Conservation (phyloP, 2,113 vertebrate genomes). For the Pandion haliaetus region DNA sequence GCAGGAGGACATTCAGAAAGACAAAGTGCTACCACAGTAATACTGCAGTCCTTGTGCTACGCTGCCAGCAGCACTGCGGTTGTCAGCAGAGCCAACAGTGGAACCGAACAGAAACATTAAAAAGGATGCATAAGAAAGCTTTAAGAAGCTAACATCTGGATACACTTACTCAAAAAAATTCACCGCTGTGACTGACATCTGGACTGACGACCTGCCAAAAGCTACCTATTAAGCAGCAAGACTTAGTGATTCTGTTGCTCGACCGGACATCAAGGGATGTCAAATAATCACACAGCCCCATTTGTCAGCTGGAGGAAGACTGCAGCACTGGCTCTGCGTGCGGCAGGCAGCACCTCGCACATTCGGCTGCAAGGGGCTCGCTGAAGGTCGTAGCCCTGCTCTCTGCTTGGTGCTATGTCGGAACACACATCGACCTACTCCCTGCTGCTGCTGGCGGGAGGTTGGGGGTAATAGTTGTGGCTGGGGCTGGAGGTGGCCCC, state of each 20-base stretch:
- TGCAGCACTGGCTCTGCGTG: accelerated
- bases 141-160: constrained; percentile 16
- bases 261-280: neutral
- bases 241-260: neutral
- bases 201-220: neutral
- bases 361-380: accelerated
- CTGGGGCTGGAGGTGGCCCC: neutral
- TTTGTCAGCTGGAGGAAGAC: neutral
- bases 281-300: neutral
- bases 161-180: neutral
- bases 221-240: neutral
- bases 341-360: accelerated
- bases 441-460: neutral
- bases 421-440: neutral
- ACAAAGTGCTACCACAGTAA: neutral
- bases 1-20: neutral
- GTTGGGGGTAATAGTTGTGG: accelerated
- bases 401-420: too few relatives aligned
- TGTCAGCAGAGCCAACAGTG: neutral
- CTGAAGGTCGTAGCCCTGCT: accelerated
- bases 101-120: neutral
- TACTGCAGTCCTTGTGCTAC: neutral
- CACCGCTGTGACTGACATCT: neutral
- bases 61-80: neutral
- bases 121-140: neutral